Conservation (phyloP, 2,888 invertebrate species). For the Cyrtodaria siliqua region DNA sequence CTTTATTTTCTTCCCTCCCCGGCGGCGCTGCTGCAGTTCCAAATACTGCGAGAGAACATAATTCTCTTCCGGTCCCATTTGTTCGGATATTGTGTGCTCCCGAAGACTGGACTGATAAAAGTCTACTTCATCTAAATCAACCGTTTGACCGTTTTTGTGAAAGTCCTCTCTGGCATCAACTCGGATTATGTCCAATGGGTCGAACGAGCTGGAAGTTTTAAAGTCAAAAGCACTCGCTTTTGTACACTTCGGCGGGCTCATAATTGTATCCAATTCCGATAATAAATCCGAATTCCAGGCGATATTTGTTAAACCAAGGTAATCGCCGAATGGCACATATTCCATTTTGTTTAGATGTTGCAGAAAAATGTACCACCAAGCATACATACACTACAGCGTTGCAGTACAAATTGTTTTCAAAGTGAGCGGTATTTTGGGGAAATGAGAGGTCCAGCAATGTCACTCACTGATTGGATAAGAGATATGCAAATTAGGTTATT, state of each 20-base stretch:
- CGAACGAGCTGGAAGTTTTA: background rate
- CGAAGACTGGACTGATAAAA: background rate
- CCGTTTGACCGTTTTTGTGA: background rate
- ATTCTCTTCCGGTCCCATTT: too few species aligned
- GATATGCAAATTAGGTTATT: too few species aligned
- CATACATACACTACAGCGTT: too few species aligned
- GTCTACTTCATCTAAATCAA: background rate
- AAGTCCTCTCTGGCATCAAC: background rate
- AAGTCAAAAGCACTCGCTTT: background rate
- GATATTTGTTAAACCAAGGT: background rate
- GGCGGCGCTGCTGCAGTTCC: too few species aligned
- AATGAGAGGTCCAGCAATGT: too few species aligned
- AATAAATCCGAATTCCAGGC: background rate
- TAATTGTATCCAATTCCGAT: background rate
- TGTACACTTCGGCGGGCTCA: background rate
- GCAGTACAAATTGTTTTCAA: too few species aligned
- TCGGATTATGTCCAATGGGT: background rate
- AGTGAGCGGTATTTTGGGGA: too few species aligned
- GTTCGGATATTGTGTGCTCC: too few species aligned
- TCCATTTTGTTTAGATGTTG: too few species aligned
- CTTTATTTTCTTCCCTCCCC: background rate
- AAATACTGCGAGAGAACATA: too few species aligned
- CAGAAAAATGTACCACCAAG: too few species aligned
- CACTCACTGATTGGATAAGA: too few species aligned
- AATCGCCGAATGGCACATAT: slow-evolving; percentile 1